Evolutionary conservation across 53 echinoderm and acorn worm genomes (phyloP).

Genomic region (Paelopatides confundens): DNA sequence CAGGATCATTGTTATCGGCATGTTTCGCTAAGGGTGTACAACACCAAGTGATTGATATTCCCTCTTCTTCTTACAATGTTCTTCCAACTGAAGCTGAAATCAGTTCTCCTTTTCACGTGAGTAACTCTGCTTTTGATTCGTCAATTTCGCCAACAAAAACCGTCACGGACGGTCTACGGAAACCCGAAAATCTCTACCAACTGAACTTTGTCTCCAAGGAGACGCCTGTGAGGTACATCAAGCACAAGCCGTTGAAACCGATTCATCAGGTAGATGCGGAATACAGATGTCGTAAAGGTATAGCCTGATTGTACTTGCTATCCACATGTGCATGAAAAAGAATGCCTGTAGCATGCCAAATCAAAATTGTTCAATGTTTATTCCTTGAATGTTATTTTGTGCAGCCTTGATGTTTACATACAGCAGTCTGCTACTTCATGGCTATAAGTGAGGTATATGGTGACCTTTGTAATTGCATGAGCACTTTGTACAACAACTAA

Average conservation of each 20-base stretch:
- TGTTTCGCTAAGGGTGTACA: background rate
- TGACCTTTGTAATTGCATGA: too few species aligned
- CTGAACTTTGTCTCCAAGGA: conserved; percentile 36
- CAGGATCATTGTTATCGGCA: background rate
- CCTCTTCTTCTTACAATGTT: background rate
- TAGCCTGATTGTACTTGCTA: conserved; percentile 1
- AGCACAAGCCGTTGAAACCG: conserved; percentile 90
- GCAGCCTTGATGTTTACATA: too few species aligned
- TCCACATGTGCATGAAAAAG: background rate
- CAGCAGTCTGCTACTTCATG: too few species aligned
- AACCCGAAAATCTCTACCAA: background rate
- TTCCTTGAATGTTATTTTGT: too few species aligned
- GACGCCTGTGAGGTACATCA: conserved; percentile 79
- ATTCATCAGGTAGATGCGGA: conserved; percentile 95
- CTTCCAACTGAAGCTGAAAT: background rate
- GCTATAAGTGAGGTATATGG: too few species aligned
- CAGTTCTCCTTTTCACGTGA: background rate
- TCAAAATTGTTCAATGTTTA: too few species aligned
- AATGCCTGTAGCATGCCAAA: too few species aligned
- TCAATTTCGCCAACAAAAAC: background rate
- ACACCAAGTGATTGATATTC: background rate
- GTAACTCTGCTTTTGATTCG: background rate
- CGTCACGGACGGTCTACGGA: background rate
- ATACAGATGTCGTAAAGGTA: conserved; percentile 93
- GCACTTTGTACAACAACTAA: too few species aligned